Conservation (phyloP, 2,113 vertebrate species). For the Mustela nigripes region DNA sequence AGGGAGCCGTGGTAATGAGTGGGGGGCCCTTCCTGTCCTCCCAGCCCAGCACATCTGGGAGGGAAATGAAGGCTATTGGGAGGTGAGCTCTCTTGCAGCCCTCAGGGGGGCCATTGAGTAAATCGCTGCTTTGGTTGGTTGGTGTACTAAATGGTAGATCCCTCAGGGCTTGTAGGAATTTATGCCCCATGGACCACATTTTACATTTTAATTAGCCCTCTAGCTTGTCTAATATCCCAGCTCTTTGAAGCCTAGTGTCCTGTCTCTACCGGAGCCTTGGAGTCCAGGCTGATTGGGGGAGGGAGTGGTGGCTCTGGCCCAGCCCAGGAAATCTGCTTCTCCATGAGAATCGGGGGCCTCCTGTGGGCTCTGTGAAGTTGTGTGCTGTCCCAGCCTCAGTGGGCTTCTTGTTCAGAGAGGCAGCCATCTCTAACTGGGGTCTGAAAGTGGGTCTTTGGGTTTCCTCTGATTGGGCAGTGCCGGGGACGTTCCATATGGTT, state of each 20-base stretch:
- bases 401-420: not conserved
- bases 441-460: not conserved
- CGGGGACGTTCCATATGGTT: not conserved
- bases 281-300: not conserved
- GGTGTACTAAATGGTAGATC: slow-evolving; percentile 72
- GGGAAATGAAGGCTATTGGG: slow-evolving; percentile 38
- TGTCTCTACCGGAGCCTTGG: not conserved
- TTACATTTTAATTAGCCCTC: slow-evolving; percentile 79
- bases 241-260: slow-evolving; percentile 52
- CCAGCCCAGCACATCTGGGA: slow-evolving; percentile 9
- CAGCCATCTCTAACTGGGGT: not conserved
- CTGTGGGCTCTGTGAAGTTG: not conserved
- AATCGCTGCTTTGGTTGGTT: slow-evolving; percentile 69
- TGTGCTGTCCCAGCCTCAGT: not conserved
- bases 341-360: not conserved
- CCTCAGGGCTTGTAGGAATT: slow-evolving; percentile 75
- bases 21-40: not conserved
- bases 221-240: slow-evolving; percentile 60
- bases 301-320: not conserved
- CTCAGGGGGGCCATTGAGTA: slow-evolving; percentile 36
- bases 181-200: slow-evolving; percentile 71
- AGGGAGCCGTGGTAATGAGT: not conserved
- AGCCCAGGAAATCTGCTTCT: not conserved
- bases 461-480: not conserved
- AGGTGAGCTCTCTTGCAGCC: slow-evolving; percentile 29